phyloP scores from a whole-genome alignment of 2,888 invertebrate genomes.

The Zeuzera pyrina region DNA sequence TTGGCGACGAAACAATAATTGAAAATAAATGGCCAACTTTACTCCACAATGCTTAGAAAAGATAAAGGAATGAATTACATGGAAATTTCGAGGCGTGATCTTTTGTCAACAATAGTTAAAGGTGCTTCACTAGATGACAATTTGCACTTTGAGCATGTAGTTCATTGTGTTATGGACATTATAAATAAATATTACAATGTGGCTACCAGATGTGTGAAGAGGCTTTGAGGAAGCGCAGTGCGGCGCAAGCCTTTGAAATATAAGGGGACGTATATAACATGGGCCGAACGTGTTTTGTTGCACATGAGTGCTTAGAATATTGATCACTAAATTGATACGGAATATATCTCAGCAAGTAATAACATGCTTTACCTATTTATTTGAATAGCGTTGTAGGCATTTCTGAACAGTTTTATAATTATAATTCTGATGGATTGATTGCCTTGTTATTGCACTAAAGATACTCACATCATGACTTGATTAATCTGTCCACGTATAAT shows the following conservation, averaged over 20 bases:
- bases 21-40: conserved; percentile 58
- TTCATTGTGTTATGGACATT: conserved; percentile 47
- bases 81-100: conserved; percentile 62
- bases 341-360: too few species aligned
- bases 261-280: too few species aligned
- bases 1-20: conserved; percentile 56
- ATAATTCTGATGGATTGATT: too few species aligned
- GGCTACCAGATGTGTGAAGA: conserved; percentile 51
- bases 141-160: conserved; percentile 57
- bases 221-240: conserved; percentile 21
- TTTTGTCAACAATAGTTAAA: conserved; percentile 37
- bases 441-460: too few species aligned
- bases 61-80: conserved; percentile 66
- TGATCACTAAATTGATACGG: too few species aligned
- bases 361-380: too few species aligned
- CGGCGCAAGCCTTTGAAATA: conserved; percentile 40
- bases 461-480: too few species aligned
- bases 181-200: conserved; percentile 61
- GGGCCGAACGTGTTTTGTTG: too few species aligned
- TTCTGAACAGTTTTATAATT: too few species aligned
- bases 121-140: conserved; percentile 57
- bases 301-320: too few species aligned
- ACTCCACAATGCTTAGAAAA: conserved; percentile 55
- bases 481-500: too few species aligned
- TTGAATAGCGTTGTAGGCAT: too few species aligned